Evolutionary conservation across 2,797 vertebrate species (phyloP).

Genomic region (Acipenser ruthenus): DNA sequence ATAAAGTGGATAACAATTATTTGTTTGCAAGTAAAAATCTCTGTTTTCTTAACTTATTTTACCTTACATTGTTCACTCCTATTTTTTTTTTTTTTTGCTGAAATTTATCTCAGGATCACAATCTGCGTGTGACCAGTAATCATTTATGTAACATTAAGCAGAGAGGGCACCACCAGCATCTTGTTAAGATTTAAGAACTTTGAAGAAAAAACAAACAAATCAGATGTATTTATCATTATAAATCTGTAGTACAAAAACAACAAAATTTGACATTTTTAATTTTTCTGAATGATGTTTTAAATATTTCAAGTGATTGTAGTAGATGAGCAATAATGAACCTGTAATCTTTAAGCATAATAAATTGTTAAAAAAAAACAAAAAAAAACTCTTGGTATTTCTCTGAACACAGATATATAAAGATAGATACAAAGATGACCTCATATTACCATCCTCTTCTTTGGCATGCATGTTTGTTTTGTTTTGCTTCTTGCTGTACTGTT

Average conservation of each 20-base stretch:
- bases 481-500: no score
- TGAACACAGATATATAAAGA: not conserved
- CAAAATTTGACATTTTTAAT: slow-evolving; percentile 52
- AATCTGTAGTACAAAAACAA: slow-evolving; percentile 58
- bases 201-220: slow-evolving; percentile 39
- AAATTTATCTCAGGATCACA: slow-evolving; percentile 52
- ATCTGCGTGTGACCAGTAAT: slow-evolving; percentile 30
- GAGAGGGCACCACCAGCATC: slow-evolving; percentile 78
- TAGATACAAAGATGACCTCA: no score
- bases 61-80: not conserved
- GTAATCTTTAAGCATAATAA: slow-evolving; percentile 85
- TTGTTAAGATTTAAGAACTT: slow-evolving; percentile 49
- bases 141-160: slow-evolving; percentile 37
- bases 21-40: slow-evolving; percentile 22
- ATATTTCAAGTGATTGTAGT: slow-evolving; percentile 88
- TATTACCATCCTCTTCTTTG: no score
- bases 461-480: no score
- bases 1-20: slow-evolving; percentile 19
- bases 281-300: slow-evolving; percentile 73
- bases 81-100: slow-evolving; percentile 36
- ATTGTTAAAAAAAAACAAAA: slow-evolving; percentile 42
- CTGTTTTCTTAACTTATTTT: slow-evolving; percentile 27
- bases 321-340: slow-evolving; percentile 97
- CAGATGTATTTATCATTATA: slow-evolving; percentile 71
- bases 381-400: slow-evolving; percentile 10